These are phyloP conservation scores for Porites lobata DNA, from an alignment of 92 coral and sea anemone genomes.

Conservation along the genomic window DNA sequence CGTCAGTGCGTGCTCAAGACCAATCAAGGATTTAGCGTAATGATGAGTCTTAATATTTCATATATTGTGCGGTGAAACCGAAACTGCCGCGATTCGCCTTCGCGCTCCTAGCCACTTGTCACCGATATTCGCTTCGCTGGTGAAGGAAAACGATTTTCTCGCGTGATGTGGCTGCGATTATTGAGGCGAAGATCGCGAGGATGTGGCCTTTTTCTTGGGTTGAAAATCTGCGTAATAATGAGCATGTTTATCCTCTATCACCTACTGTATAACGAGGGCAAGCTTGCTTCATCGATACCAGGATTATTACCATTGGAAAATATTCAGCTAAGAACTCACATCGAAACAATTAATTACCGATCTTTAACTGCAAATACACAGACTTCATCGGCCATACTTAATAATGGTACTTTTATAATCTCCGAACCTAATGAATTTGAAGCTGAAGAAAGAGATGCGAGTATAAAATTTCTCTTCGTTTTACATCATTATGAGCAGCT, in stretches of 20 bases:
- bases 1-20: neutral
- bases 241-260: slow-evolving; percentile 35
- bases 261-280: slow-evolving; percentile 17
- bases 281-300: neutral
- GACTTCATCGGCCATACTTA: neutral
- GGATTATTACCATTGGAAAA: neutral
- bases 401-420: neutral
- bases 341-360: neutral
- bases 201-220: slow-evolving; percentile 4
- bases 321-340: neutral
- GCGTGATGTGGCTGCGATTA: slow-evolving; percentile 1
- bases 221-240: slow-evolving; percentile 22
- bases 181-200: slow-evolving; percentile 16
- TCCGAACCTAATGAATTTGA: neutral
- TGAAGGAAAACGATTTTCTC: neutral
- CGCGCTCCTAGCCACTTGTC: neutral
- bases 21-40: neutral
- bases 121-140: neutral
- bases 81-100: slow-evolving; percentile 3
- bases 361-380: neutral
- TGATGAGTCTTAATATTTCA: neutral
- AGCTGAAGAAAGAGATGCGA: slow-evolving; percentile 19
- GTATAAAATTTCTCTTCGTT: slow-evolving; percentile 82
- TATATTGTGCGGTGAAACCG: neutral
- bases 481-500: slow-evolving; percentile 97